Evolutionary conservation across 53 echinoderm and acorn worm species (phyloP).

Genomic region (Paelopatides confundens): DNA sequence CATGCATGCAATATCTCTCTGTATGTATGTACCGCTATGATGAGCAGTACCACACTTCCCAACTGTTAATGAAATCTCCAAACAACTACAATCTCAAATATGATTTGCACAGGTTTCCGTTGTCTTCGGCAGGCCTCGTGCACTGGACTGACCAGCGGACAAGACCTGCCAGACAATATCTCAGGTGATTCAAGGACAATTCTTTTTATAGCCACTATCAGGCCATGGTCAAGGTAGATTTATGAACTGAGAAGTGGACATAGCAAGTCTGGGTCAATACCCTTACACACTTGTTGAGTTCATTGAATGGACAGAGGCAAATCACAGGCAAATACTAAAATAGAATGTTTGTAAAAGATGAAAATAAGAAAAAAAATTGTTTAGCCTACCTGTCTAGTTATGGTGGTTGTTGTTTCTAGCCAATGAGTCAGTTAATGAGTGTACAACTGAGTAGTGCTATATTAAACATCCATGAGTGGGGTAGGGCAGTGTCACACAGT

Average conservation of each 20-base stretch:
- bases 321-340: not conserved
- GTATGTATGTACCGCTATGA: conserved; percentile 41
- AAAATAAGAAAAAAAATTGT: not conserved
- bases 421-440: conserved; percentile 35
- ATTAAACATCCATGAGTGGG: not conserved
- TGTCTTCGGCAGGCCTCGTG: conserved; percentile 1
- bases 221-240: conserved; percentile 47
- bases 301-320: conserved; percentile 33
- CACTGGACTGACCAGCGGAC: conserved; percentile 33
- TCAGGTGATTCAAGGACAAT: conserved; percentile 40
- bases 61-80: conserved; percentile 47
- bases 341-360: not conserved
- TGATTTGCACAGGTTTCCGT: conserved; percentile 47
- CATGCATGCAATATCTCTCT: conserved; percentile 33
- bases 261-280: conserved; percentile 16
- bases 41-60: conserved; percentile 41
- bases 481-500: conserved; percentile 18
- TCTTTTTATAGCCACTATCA: conserved; percentile 32
- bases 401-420: conserved; percentile 31
- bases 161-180: conserved; percentile 18
- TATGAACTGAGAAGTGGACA: conserved; percentile 36
- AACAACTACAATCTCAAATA: conserved; percentile 43
- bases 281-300: conserved; percentile 41
- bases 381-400: conserved; percentile 33
- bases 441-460: conserved; percentile 1